A percentile compares a stretch with the other conserved stretches of the same genome.
phyloP scores from a whole-genome alignment of 2,797 vertebrate genomes.

The Adelosebastes latens region DNA sequence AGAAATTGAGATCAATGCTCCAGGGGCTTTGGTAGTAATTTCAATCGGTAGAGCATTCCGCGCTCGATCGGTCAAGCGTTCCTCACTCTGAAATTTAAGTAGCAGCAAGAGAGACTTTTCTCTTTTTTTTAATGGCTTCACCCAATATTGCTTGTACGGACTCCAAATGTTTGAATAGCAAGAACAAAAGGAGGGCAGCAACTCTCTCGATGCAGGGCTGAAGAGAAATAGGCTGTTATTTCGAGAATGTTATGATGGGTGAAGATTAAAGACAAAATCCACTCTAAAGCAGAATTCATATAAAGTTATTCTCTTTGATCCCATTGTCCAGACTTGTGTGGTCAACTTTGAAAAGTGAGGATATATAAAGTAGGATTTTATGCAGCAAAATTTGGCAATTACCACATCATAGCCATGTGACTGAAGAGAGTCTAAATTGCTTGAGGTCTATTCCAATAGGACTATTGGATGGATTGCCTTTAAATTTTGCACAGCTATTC shows the following conservation, averaged over 20 bases:
- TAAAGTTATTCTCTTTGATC: constrained; percentile 14
- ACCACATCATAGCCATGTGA: background rate
- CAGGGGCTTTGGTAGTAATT: constrained; percentile 70
- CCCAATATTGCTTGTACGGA: constrained; percentile 33
- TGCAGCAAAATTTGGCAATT: background rate
- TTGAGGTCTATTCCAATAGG: background rate
- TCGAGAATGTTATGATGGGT: constrained; percentile 4
- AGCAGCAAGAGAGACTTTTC: constrained; percentile 44
- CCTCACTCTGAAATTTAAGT: constrained; percentile 71
- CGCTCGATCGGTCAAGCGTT: constrained; percentile 54
- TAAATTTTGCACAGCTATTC: background rate
- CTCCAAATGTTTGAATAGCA: constrained; percentile 49
- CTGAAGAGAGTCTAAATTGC: background rate
- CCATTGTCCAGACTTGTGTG: background rate
- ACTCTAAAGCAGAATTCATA: background rate
- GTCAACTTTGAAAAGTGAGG: background rate
- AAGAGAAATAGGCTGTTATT: constrained; percentile 1
- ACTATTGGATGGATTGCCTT: background rate
- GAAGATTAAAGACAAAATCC: constrained; percentile 34
- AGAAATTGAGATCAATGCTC: constrained; percentile 81
- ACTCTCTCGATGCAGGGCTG: background rate
- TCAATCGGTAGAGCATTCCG: constrained; percentile 67
- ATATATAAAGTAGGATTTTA: background rate
- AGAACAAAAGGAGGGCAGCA: constrained; percentile 45
- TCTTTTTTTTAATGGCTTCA: constrained; percentile 21